Evolutionary conservation across 2,797 vertebrate genomes (phyloP), one percentile per base, ranked within the genome.

Genomic region (Caiman crocodilus): DNA sequence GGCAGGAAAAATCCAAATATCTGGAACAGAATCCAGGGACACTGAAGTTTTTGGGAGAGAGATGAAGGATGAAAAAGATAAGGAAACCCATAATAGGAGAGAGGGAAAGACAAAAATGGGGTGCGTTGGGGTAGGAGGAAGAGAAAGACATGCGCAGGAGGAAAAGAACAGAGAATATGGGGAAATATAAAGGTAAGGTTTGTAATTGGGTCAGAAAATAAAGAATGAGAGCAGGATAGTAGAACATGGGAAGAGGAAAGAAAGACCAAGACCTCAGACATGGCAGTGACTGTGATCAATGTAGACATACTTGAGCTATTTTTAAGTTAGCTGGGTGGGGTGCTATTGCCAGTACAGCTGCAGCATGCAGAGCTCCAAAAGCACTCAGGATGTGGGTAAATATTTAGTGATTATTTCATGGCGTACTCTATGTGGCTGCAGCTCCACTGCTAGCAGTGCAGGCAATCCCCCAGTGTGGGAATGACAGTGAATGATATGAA

Each of bases 301-400:
- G 69, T 76, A 85, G 84, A 71, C 76, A 95, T 82, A 90, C 85
- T 76, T 80, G 82, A 60, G 15, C n/a, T 89, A 71, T 50, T 50
- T 93, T 87, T 87, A 79, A 79, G 42, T 50, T 50, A 50, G 9
- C 42, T 50, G 42, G 42, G 42, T 50, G 42, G 42, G 42, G 11
- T 50, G 42, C 42, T 50, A 50, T 50, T 50, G 42, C 42, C 42
- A 50, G 42, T 63, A 82, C 35, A 89, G 57, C 26, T 79, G 20
- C 55, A 91, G 32, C 63, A 73, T 9, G 35, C 42, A 50, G 42
- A 50, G 42, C 42, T 50, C 10, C 42, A 50, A 50, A 50, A 50
- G 42, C 42, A 50, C 42, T 50, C 42, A 50, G 42, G 42, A 50
- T 50, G 42, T 50, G 42, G 42, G 42, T 50, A 50, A 11, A 50